Base-by-base conservation (phyloP, 2,797 vertebrate species). In the Eleutherodactylus coqui region DNA sequence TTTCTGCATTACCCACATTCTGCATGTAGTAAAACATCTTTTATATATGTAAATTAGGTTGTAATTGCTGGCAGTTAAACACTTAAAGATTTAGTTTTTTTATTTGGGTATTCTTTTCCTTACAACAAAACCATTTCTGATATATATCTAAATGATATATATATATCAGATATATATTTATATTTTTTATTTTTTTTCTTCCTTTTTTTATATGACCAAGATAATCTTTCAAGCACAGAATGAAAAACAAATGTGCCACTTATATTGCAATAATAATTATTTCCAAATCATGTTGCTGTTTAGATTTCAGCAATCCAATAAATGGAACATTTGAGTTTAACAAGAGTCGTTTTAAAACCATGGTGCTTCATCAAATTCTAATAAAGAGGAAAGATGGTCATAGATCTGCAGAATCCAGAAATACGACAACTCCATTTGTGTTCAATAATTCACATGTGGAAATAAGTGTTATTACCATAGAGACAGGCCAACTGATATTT, bases 391-490 rank as follows among this genome's bases (percentile, higher is more conserved):
- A 72, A 53, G 47, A 84, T 49, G 38, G 8, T 51, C 36, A 60
- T 38, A 72, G 51, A 87, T 84, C 62, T 82, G 36, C 75, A 47
- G 17, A 72, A 77, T 75, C 38, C 82, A 75, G 77, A 75, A 80
- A 80, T 80, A 45, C 53, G 76, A 80, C 55, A 38, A 80, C 80
- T 87, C 82, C 76, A 84, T 87, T 87, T 81, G 86, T 75, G 67
- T 80, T 87, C 76, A 87, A 87, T 84, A 75, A 87, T 87, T 87
- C 82, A 84, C 82, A 80, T 60, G 55, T 80, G 69, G 86, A 84
- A 87, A 87, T 84, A 87, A 84, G 82, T 87, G 82, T 87, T 87
- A 75, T 73, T 75, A 87, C 82, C 86, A 32, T 67, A 75, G 76
- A 67, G 82, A 79, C 86, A 75, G 51, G 62, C 86, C 76, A 80